phyloP scores from a whole-genome alignment of 1,140 invertebrate genomes.

The Aricia agestis region DNA sequence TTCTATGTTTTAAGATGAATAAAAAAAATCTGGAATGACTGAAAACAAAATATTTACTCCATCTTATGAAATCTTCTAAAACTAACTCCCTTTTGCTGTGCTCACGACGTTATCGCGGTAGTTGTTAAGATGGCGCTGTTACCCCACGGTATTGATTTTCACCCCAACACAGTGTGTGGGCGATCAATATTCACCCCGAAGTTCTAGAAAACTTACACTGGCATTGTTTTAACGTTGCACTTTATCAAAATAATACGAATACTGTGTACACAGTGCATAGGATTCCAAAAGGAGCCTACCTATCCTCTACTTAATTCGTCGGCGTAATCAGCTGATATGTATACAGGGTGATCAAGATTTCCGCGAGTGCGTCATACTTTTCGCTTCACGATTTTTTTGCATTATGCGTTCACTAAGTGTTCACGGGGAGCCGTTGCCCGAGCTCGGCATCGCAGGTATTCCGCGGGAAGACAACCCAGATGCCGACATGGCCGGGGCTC shows the following conservation, averaged over 20 bases:
- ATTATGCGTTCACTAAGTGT: slow-evolving; percentile 71
- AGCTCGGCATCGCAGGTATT: slow-evolving; percentile 53
- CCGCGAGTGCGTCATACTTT: slow-evolving; percentile 44
- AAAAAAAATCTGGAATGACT: no score
- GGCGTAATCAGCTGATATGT: slow-evolving; percentile 40
- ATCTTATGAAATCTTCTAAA: background rate
- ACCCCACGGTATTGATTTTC: slow-evolving; percentile 60
- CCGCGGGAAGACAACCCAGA: slow-evolving; percentile 49
- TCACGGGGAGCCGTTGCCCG: slow-evolving; percentile 65
- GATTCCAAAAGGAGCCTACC: no score
- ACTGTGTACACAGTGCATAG: no score
- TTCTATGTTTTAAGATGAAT: no score
- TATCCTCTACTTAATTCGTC: background rate
- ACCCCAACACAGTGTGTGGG: slow-evolving; percentile 35
- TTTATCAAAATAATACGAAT: background rate
- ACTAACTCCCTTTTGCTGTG: background rate
- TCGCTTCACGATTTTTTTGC: slow-evolving; percentile 70
- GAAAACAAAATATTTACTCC: background rate
- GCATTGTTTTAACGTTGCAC: slow-evolving; percentile 19
- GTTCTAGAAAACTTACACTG: slow-evolving; percentile 47
- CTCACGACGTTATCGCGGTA: slow-evolving; percentile 15
- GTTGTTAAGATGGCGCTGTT: slow-evolving; percentile 50
- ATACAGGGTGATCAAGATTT: slow-evolving; percentile 56
- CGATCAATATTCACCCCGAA: slow-evolving; percentile 64
- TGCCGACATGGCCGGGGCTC: slow-evolving; percentile 87